Percentiles rank a stretch among this genome's conserved stretches.
Evolutionary conservation across 2,888 invertebrate species (phyloP).

Genomic region (Drosophila paranaensis): DNA sequence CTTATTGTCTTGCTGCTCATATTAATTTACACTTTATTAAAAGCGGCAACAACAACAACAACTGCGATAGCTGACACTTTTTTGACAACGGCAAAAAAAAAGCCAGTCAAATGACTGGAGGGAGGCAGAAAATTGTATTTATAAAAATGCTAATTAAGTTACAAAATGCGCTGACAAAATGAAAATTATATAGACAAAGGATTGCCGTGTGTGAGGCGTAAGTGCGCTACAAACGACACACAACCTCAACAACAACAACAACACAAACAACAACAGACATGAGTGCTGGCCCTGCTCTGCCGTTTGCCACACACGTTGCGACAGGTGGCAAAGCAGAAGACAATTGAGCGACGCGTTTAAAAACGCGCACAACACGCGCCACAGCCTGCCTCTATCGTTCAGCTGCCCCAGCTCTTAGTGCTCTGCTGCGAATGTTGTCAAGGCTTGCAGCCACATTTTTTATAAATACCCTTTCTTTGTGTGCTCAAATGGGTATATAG

Average conservation of each 20-base stretch:
- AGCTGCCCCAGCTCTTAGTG: not conserved
- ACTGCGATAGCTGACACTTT: slow-evolving; percentile 33
- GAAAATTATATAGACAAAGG: slow-evolving; percentile 69
- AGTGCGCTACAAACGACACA: slow-evolving; percentile 54
- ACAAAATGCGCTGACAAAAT: slow-evolving; percentile 71
- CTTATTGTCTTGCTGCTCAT: slow-evolving; percentile 26
- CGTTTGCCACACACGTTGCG: slow-evolving; percentile 43
- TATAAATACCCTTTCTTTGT: not conserved
- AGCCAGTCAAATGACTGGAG: slow-evolving; percentile 21
- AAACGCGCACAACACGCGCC: slow-evolving; percentile 24
- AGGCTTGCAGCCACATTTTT: slow-evolving; percentile 37
- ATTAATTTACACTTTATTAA: slow-evolving; percentile 70
- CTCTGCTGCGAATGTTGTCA: slow-evolving; percentile 3
- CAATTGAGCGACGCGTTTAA: slow-evolving; percentile 51
- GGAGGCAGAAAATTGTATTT: slow-evolving; percentile 41
- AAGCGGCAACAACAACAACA: slow-evolving; percentile 27
- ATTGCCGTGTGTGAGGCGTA: slow-evolving; percentile 29
- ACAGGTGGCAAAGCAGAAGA: slow-evolving; percentile 65
- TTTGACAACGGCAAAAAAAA: slow-evolving; percentile 32
- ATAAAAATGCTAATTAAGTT: slow-evolving; percentile 76
- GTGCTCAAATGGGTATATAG: not conserved
- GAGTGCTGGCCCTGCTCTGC: slow-evolving; percentile 6
- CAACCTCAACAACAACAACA: slow-evolving; percentile 19
- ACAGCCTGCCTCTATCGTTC: slow-evolving; percentile 2
- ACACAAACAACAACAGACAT: slow-evolving; percentile 12